These are phyloP conservation scores for Oligia latruncula DNA, from an alignment of 2,888 invertebrate species.

Conservation along the genomic window DNA sequence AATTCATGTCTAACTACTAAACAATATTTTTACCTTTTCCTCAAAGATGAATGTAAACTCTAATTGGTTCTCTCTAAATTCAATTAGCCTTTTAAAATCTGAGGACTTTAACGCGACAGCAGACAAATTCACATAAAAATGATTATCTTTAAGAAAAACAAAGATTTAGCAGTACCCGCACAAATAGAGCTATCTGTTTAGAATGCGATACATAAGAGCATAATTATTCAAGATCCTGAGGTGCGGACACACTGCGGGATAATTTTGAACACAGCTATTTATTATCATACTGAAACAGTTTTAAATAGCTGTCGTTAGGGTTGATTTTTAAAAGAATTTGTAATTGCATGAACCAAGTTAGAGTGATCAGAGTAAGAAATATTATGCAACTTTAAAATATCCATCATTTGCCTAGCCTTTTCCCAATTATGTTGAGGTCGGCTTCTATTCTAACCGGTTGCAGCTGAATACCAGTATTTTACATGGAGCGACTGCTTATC, in stretches of 20 bases:
- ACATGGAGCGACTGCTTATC: too few relatives aligned
- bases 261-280: background rate
- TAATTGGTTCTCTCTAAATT: background rate
- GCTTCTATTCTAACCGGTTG: too few relatives aligned
- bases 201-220: slow-evolving; percentile 80
- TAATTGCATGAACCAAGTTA: too few relatives aligned
- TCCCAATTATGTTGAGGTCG: too few relatives aligned
- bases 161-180: slow-evolving; percentile 58
- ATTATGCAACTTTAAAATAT: too few relatives aligned
- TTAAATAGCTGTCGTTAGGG: too few relatives aligned
- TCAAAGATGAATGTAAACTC: background rate
- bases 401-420: too few relatives aligned
- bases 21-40: background rate
- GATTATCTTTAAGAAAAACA: slow-evolving; percentile 53
- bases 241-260: slow-evolving; percentile 37
- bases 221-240: slow-evolving; percentile 82
- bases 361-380: too few relatives aligned
- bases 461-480: too few relatives aligned
- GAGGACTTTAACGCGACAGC: background rate
- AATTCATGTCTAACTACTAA: background rate
- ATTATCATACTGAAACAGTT: too few relatives aligned
- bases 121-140: slow-evolving; percentile 48
- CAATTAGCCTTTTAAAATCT: background rate
- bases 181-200: slow-evolving; percentile 84
- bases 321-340: too few relatives aligned